These are phyloP conservation scores for Cactoblastis cactorum DNA, from an alignment of 2,888 invertebrate species.

Conservation along the genomic window DNA sequence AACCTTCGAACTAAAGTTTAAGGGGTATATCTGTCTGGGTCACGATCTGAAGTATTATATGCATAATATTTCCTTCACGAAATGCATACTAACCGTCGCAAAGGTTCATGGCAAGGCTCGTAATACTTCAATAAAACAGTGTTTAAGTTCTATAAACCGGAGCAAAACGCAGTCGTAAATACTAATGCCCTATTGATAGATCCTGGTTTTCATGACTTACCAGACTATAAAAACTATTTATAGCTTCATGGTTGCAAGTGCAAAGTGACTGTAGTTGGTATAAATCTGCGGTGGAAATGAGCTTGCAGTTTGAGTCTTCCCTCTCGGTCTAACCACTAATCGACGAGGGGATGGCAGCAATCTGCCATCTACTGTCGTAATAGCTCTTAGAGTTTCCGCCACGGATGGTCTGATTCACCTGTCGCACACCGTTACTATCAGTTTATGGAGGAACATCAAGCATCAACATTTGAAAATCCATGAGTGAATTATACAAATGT, in stretches of 20 bases:
- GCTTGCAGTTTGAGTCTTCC: conserved; percentile 51
- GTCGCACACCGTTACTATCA: conserved; percentile 52
- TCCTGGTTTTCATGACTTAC: conserved; percentile 29
- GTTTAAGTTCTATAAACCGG: conserved; percentile 14
- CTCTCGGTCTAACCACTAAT: conserved; percentile 61
- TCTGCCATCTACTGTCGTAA: conserved; percentile 47
- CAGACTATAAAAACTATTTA: conserved; percentile 31
- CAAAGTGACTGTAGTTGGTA: conserved; percentile 57
- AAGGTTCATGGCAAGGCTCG: not conserved
- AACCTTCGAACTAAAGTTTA: too few species aligned
- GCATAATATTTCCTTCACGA: not conserved
- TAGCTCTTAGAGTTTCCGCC: conserved; percentile 45
- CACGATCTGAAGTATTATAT: not conserved
- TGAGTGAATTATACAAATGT: not conserved
- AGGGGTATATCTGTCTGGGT: too few species aligned
- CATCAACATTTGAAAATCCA: not conserved
- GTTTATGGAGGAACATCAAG: not conserved
- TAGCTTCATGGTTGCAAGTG: conserved; percentile 33
- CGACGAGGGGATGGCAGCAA: conserved; percentile 42
- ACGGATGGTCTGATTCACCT: conserved; percentile 53
- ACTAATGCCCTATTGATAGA: conserved; percentile 18
- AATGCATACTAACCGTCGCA: not conserved
- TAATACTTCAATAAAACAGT: conserved; percentile 2
- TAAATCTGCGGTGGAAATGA: conserved; percentile 66
- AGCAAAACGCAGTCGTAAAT: conserved; percentile 19